Conservation (phyloP, 30 jellyfish, hydroid and myxozoan species). For the Hydractinia symbiolongicarpus region DNA sequence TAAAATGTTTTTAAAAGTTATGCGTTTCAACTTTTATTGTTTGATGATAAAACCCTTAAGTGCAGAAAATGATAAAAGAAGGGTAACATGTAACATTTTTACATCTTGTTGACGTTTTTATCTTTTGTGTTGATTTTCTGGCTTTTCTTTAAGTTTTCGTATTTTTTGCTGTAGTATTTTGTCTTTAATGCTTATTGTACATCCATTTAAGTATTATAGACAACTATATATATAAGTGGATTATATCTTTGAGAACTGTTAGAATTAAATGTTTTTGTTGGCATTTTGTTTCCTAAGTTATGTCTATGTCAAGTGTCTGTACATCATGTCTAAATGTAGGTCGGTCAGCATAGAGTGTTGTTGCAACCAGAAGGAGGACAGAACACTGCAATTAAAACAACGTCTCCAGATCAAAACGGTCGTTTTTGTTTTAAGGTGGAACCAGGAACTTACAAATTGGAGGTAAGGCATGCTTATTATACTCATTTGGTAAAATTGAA, state of each 20-base stretch:
- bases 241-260: too few relatives aligned
- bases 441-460: slow-evolving; percentile 75
- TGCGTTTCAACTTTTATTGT: neutral
- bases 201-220: neutral
- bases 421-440: slow-evolving; percentile 69
- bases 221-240: too few relatives aligned
- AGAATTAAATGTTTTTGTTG: too few relatives aligned
- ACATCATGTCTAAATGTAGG: neutral
- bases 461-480: slow-evolving; percentile 29
- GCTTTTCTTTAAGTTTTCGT: neutral
- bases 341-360: slow-evolving; percentile 67
- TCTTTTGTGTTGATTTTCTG: neutral
- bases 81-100: neutral
- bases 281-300: too few relatives aligned
- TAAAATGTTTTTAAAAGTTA: neutral
- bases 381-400: slow-evolving; percentile 59
- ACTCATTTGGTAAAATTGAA: neutral
- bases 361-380: slow-evolving; percentile 58
- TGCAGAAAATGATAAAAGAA: neutral
- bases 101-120: neutral
- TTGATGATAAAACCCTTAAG: neutral
- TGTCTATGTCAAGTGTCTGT: too few relatives aligned
- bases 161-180: neutral
- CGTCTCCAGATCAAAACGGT: slow-evolving; percentile 54
- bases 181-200: neutral